Conservation (phyloP, 2,888 invertebrate species). For the Julus scanicus region DNA sequence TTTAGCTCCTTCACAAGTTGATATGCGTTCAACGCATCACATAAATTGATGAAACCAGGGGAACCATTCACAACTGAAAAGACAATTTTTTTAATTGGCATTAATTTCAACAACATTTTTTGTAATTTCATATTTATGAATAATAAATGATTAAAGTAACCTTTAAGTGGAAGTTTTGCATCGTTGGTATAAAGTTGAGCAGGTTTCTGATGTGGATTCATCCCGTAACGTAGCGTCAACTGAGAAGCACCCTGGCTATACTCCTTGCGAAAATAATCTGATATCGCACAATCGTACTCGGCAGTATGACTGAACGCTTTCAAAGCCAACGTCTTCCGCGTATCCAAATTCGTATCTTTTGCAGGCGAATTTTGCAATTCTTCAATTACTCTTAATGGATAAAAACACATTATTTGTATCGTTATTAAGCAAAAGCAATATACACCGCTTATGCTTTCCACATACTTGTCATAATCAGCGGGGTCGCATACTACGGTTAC, state of each 20-base stretch:
- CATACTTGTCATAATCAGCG: slow-evolving; percentile 77
- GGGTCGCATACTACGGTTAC: slow-evolving; percentile 96
- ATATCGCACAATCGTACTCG: slow-evolving; percentile 92
- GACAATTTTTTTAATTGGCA: too few species aligned
- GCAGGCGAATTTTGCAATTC: slow-evolving; percentile 76
- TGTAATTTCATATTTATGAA: too few species aligned
- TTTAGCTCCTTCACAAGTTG: slow-evolving; percentile 92
- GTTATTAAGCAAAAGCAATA: not conserved
- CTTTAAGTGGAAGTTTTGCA: slow-evolving; percentile 81
- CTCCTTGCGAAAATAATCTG: slow-evolving; percentile 93
- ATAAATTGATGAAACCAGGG: slow-evolving; percentile 97
- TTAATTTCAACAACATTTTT: too few species aligned
- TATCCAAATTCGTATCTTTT: slow-evolving; percentile 78
- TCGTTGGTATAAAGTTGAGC: slow-evolving; percentile 88
- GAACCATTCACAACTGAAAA: slow-evolving; percentile 85
- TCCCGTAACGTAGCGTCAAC: slow-evolving; percentile 88
- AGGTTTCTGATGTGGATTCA: slow-evolving; percentile 98
- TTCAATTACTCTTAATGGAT: slow-evolving; percentile 70
- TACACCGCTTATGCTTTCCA: not conserved
- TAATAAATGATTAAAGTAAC: slow-evolving; percentile 62
- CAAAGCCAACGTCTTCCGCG: slow-evolving; percentile 73
- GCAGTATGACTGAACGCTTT: slow-evolving; percentile 93
- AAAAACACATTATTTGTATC: slow-evolving; percentile 53
- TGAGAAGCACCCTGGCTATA: slow-evolving; percentile 83
- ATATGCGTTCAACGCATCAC: slow-evolving; percentile 97